A percentile compares a stretch with the other conserved stretches of the same genome.
Conservation (phyloP, 1,140 invertebrate genomes). For the Uloborus diversus region DNA sequence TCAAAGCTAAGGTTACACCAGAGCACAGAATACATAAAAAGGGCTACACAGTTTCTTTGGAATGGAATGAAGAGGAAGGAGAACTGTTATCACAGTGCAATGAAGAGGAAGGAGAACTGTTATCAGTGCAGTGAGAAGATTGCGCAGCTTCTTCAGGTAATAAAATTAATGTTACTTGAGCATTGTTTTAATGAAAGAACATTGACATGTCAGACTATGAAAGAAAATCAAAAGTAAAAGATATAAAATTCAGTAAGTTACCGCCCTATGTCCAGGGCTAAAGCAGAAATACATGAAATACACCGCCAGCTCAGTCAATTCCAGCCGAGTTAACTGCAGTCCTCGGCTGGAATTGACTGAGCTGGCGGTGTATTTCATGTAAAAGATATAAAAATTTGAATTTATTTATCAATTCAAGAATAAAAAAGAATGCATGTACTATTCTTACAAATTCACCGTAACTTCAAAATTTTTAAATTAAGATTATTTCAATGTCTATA, state of each 20-base stretch:
- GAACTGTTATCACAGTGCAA: too few relatives aligned
- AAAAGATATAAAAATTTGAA: not conserved
- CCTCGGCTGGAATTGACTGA: too few relatives aligned
- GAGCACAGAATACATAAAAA: conserved; percentile 1
- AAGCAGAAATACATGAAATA: too few relatives aligned
- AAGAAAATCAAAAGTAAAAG: not conserved
- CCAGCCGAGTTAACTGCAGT: too few relatives aligned
- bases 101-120: not conserved
- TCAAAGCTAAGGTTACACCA: conserved; percentile 3
- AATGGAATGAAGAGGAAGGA: not conserved
- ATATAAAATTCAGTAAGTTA: too few relatives aligned
- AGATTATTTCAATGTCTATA: too few relatives aligned
- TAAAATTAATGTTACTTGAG: not conserved
- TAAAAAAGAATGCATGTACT: too few relatives aligned
- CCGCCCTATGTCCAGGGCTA: too few relatives aligned
- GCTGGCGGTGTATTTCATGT: too few relatives aligned
- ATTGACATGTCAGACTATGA: not conserved
- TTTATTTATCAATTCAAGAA: not conserved
- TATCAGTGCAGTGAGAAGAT: conserved; percentile 8
- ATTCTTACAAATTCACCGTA: too few relatives aligned
- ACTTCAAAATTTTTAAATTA: too few relatives aligned
- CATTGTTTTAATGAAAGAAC: not conserved
- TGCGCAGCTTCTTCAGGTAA: conserved; percentile 18
- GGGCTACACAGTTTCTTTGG: not conserved
- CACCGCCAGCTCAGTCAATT: too few relatives aligned